A percentile compares a stretch with the other conserved stretches of the same genome.
phyloP scores from a whole-genome alignment of 2,797 vertebrate genomes.

The Neosilurus mollespiculum region DNA sequence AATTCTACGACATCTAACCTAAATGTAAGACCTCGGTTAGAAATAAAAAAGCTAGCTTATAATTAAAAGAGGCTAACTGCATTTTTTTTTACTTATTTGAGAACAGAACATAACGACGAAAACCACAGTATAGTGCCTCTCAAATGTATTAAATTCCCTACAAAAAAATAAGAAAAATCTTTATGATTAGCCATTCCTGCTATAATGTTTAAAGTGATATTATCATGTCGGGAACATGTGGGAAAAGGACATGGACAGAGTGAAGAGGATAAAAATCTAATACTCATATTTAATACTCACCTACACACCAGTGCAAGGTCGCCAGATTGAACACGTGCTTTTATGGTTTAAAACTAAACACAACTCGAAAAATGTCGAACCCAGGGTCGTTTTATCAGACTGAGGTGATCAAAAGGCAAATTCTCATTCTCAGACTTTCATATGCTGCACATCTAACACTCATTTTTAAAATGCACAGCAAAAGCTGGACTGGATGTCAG shows the following conservation, averaged over 20 bases:
- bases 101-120: too few relatives aligned
- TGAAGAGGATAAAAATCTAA: background rate
- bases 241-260: background rate
- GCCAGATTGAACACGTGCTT: background rate
- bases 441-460: background rate
- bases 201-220: background rate
- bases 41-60: background rate
- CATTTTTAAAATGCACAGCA: background rate
- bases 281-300: background rate
- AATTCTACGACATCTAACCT: background rate
- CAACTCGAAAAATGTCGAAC: background rate
- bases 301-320: conserved; percentile 4
- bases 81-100: too few relatives aligned
- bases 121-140: too few relatives aligned
- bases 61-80: background rate
- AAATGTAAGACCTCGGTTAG: background rate
- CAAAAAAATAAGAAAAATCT: too few relatives aligned
- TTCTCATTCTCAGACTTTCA: background rate
- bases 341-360: background rate
- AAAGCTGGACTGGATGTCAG: conserved; percentile 4
- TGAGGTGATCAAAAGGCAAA: background rate
- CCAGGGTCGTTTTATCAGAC: background rate
- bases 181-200: background rate
- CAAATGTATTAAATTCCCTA: too few relatives aligned
- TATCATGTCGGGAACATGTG: background rate